Evolutionary conservation across 1,140 invertebrate genomes (phyloP), one percentile per base, ranked within the genome.

Genomic region (Pristionchus pacificus): DNA sequence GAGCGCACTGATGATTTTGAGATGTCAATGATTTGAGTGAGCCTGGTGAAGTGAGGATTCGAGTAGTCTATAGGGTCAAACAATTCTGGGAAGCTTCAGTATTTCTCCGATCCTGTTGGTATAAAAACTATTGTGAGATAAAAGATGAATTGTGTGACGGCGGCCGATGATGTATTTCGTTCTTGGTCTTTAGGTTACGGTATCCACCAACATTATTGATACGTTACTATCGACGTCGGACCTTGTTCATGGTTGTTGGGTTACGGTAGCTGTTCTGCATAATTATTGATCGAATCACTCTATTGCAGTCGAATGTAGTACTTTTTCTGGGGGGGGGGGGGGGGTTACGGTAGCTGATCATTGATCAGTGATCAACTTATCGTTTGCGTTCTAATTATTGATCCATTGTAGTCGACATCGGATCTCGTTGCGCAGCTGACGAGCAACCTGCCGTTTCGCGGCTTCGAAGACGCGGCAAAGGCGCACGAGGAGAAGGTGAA

Each of bases 401-500:
- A 64, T n/a, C 13, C 55, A 29, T 3, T 38, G 25, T 38, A 31
- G 30, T n/a, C 38, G 38, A 49, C 38, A 49, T 57, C 32, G 30
- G 61, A 64, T 28, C 33, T 64, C 58, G 67, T 73, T 14, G 71
- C 71, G 32, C 71, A 73, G 58, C 69, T 73, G 65, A 68, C 32
- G 19, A 28, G 58, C 19, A 69, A 61, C n/a, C 49, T 73, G 6
- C 71, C 71, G 1, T 49, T 60, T 6, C 71, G 68, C 59, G 68
- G 68, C 38, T 68, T 73, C n/a, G 71, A 38, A 6, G 30, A 65
- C 31, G 38, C 69, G 14, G 57, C 68, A 1, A n/a, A 59, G 28
- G 60, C 62, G 15, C 71, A 73, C 32, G 71, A 73, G 68, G 71
- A 73, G 57, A 72, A 60, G 14, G 60, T 73, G 15, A 73, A 73